A percentile compares a stretch with the other conserved stretches of the same genome.
These are phyloP conservation scores for Isaurus tuberculatus DNA, from an alignment of 92 coral and sea anemone genomes.

Conservation along the genomic window DNA sequence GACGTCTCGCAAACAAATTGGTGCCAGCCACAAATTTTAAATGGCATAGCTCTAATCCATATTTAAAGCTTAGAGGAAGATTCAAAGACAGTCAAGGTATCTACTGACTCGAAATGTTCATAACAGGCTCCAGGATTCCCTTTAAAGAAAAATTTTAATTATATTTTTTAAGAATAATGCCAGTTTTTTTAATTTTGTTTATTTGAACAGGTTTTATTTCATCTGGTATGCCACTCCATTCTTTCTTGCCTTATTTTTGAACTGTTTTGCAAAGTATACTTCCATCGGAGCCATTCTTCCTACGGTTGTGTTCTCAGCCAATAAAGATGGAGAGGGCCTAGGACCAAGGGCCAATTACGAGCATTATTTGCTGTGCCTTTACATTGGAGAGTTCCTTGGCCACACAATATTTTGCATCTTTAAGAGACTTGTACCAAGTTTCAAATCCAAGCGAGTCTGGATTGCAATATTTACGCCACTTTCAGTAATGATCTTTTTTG, in stretches of 20 bases:
- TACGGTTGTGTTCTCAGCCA: constrained; percentile 63
- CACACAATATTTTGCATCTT: constrained; percentile 74
- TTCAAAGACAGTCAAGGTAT: too few species aligned
- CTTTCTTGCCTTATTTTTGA: constrained; percentile 61
- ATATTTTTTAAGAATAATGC: background rate
- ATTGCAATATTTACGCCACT: constrained; percentile 65
- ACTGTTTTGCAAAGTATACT: constrained; percentile 68
- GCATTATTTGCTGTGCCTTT: constrained; percentile 79
- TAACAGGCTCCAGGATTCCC: background rate
- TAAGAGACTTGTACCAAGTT: constrained; percentile 64
- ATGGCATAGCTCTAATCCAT: too few species aligned
- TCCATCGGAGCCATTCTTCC: constrained; percentile 72
- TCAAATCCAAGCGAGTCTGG: constrained; percentile 55
- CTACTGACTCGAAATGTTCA: too few species aligned
- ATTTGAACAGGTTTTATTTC: constrained; percentile 35
- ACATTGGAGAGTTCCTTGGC: constrained; percentile 88
- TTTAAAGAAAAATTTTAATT: background rate
- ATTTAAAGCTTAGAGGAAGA: too few species aligned
- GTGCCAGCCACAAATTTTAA: too few species aligned
- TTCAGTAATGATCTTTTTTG: constrained; percentile 62
- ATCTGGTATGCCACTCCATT: constrained; percentile 64
- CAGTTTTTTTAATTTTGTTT: background rate
- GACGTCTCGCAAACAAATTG: too few species aligned
- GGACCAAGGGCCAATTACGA: constrained; percentile 74
- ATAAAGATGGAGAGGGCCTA: constrained; percentile 57